Base-by-base conservation (phyloP, 2,888 invertebrate genomes). In the Trisateles emortualis region DNA sequence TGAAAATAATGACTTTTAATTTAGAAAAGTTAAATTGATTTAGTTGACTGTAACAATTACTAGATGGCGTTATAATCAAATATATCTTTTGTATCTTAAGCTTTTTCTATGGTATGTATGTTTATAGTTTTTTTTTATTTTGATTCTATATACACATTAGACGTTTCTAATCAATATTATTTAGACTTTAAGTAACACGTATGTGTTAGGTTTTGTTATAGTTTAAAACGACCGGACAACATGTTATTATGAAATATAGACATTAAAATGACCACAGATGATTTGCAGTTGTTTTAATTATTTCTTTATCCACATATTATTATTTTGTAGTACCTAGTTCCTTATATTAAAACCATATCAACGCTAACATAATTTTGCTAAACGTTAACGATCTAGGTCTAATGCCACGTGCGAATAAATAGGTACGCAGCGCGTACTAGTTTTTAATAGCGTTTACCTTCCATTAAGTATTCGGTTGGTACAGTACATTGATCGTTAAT, bases 161-260 rank as follows among this genome's bases (percentile, higher is more conserved):
- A 11, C 2, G 19, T 19, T 38, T 38, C 36, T 38, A 38, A 13
- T 35, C 2, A 8, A 19, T 19, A 38, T 22, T 39, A 22, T 39
- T 38, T 11, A 39, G 24, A 22, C 19, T 39, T 39, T 22, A 1
- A n/a, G 19, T 5, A 10, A 11, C 22, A 22, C n/a, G 8, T 13
- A 10, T 39, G 8, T 19, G 0, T 11, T 22, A 19, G 10, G 26
- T 3, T 39, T 22, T 39, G 1, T 51, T 58, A 47, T 45, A 45
- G 46, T 39, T 39, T 32, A 42, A n/a, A 24, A 36, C 42, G 58
- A 52, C 64, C 40, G 29, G 13, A 43, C 40, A 29, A 42, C 51
- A 3, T 3, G 26, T 52, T 52, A 36, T 41, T 50, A 40, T 53
- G 52, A 47, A 19, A 51, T 2, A 14, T 5, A 11, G 30, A n/a